phyloP scores from a whole-genome alignment of 1,140 invertebrate genomes.

The Tetraneura akinire region DNA sequence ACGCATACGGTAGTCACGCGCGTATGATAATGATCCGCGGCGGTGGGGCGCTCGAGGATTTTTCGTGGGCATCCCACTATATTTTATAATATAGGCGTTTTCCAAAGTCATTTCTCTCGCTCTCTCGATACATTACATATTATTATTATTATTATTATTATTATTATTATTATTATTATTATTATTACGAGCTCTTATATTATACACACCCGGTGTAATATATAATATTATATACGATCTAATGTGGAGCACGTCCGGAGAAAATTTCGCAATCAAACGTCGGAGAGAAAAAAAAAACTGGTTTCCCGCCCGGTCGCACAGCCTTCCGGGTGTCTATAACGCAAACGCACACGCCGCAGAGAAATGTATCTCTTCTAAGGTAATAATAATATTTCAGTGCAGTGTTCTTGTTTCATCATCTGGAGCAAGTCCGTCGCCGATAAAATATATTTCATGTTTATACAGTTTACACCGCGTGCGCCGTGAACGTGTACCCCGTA shows the following conservation, averaged over 20 bases:
- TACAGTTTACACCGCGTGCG: too few relatives aligned
- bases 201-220: too few relatives aligned
- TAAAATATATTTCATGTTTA: slow-evolving; percentile 27
- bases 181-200: too few relatives aligned
- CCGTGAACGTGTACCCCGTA: background rate
- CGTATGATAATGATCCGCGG: background rate
- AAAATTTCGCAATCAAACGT: slow-evolving; percentile 49
- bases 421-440: slow-evolving; percentile 29
- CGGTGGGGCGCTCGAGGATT: background rate
- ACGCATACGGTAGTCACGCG: too few relatives aligned
- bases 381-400: slow-evolving; percentile 48
- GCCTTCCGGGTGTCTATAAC: slow-evolving; percentile 48
- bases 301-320: slow-evolving; percentile 36
- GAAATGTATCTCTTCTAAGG: slow-evolving; percentile 49
- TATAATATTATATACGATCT: slow-evolving; percentile 12
- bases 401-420: slow-evolving; percentile 49
- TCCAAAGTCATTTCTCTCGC: slow-evolving; percentile 4
- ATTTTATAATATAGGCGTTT: slow-evolving; percentile 36
- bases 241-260: slow-evolving; percentile 50
- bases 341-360: background rate
- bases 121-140: background rate
- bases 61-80: slow-evolving; percentile 28
- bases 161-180: too few relatives aligned
- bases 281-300: slow-evolving; percentile 26
- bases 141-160: too few relatives aligned